A percentile compares a stretch with the other conserved stretches of the same genome.
Evolutionary conservation across 1,140 invertebrate genomes (phyloP).

Genomic region (Formica exsecta): DNA sequence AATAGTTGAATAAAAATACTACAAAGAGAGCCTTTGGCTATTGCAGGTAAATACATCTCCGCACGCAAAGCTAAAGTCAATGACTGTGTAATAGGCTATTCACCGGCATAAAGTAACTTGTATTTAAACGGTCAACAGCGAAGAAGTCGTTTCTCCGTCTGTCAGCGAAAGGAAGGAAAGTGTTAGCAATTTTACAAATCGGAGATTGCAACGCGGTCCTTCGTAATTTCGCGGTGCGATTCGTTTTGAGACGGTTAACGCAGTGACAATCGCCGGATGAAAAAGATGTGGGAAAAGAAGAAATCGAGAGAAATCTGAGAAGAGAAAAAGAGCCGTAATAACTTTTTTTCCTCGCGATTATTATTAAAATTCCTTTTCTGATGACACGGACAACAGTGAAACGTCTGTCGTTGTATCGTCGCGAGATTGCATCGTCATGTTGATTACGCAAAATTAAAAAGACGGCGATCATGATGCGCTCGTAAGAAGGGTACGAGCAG

Average conservation of each 20-base stretch:
- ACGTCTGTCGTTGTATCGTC: neutral
- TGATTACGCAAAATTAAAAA: slow-evolving; percentile 56
- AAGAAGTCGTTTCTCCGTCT: slow-evolving; percentile 70
- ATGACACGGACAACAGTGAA: slow-evolving; percentile 18
- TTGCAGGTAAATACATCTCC: slow-evolving; percentile 1
- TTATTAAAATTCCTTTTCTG: slow-evolving; percentile 31
- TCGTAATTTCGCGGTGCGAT: slow-evolving; percentile 32
- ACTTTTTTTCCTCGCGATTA: slow-evolving; percentile 14
- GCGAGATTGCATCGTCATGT: slow-evolving; percentile 39
- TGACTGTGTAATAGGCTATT: slow-evolving; percentile 40
- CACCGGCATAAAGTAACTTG: slow-evolving; percentile 8
- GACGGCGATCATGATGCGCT: slow-evolving; percentile 26
- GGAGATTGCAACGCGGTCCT: slow-evolving; percentile 29
- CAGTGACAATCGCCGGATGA: neutral
- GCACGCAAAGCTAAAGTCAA: slow-evolving; percentile 23
- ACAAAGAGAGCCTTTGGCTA: neutral
- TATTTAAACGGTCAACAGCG: slow-evolving; percentile 20
- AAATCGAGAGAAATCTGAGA: slow-evolving; percentile 30
- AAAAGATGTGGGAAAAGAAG: neutral
- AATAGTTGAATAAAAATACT: neutral
- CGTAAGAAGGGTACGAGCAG: slow-evolving; percentile 44
- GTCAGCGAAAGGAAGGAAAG: slow-evolving; percentile 54
- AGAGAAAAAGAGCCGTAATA: slow-evolving; percentile 7
- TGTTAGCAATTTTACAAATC: slow-evolving; percentile 43
- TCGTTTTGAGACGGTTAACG: slow-evolving; percentile 26